A percentile compares a stretch with the other conserved stretches of the same genome.
Evolutionary conservation across 35 echinoderm and acorn worm genomes (phyloP).

Genomic region (Anneissia japonica): DNA sequence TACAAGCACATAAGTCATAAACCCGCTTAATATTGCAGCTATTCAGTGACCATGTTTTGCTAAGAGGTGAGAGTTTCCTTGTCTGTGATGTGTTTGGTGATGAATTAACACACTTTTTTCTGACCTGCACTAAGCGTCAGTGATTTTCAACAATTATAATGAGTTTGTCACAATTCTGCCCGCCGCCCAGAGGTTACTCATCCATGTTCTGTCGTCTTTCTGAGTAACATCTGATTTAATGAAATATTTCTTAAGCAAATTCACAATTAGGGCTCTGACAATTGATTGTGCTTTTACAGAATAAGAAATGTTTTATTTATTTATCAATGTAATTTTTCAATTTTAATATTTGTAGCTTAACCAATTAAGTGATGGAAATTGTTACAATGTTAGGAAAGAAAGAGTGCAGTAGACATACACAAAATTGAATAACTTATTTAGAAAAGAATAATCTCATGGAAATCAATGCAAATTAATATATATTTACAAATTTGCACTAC

Average conservation of each 20-base stretch:
- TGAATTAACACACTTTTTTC: background rate
- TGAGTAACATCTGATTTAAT: background rate
- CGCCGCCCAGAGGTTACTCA: background rate
- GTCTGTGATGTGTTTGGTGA: background rate
- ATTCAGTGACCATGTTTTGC: background rate
- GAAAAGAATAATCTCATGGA: too few relatives aligned
- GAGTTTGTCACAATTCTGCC: background rate
- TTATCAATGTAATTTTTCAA: too few relatives aligned
- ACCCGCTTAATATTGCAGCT: background rate
- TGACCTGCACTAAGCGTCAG: background rate
- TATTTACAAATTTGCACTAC: too few relatives aligned
- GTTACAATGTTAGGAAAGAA: too few relatives aligned
- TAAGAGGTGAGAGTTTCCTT: background rate
- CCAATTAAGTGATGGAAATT: too few relatives aligned
- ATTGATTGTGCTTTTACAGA: background rate
- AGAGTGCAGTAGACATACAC: too few relatives aligned
- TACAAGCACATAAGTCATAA: background rate
- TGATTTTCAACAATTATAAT: too few relatives aligned
- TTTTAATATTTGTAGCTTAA: too few relatives aligned
- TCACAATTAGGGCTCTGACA: background rate
- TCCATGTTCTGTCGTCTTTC: background rate
- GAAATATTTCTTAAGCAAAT: background rate
- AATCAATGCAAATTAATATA: too few relatives aligned
- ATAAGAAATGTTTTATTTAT: too few relatives aligned
- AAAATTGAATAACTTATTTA: too few relatives aligned